Conservation (phyloP, 2,888 invertebrate species). For the Epicampocera succincta region DNA sequence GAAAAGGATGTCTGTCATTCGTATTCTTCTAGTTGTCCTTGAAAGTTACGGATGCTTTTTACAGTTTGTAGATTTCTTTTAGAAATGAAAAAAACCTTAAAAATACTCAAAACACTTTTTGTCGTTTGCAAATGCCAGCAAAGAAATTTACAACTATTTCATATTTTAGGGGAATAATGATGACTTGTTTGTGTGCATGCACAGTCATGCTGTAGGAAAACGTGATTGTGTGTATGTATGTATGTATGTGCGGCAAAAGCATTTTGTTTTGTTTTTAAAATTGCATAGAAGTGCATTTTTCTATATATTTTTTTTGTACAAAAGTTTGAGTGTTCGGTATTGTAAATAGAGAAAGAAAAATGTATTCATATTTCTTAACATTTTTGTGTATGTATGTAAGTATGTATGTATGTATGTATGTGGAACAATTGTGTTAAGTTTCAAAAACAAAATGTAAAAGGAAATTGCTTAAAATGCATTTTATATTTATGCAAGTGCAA, state of each 20-base stretch:
- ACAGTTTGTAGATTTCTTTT: slow-evolving; percentile 7
- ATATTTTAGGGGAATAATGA: slow-evolving; percentile 48
- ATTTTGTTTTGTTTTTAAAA: slow-evolving; percentile 33
- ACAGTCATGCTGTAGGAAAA: neutral
- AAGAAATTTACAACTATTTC: slow-evolving; percentile 42
- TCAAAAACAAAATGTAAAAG: slow-evolving; percentile 47
- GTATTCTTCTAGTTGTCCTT: slow-evolving; percentile 27
- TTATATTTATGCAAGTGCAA: slow-evolving; percentile 41
- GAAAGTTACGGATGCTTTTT: slow-evolving; percentile 24
- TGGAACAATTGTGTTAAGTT: slow-evolving; percentile 50
- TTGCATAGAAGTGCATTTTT: slow-evolving; percentile 15
- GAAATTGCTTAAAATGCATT: slow-evolving; percentile 70
- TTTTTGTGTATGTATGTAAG: slow-evolving; percentile 1
- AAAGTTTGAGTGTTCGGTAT: neutral
- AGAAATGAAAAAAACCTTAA: slow-evolving; percentile 9
- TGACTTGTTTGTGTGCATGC: slow-evolving; percentile 26
- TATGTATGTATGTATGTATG: neutral
- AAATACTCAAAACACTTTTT: slow-evolving; percentile 42
- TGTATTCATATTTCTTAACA: neutral
- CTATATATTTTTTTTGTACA: neutral
- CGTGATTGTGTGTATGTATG: neutral
- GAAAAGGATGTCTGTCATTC: slow-evolving; percentile 10
- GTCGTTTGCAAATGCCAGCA: slow-evolving; percentile 16
- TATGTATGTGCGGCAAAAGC: neutral
- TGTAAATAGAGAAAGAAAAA: slow-evolving; percentile 23